A percentile compares a stretch with the other conserved stretches of the same genome.
Conservation (phyloP, 2,113 vertebrate species). For the Microtus richardsoni region DNA sequence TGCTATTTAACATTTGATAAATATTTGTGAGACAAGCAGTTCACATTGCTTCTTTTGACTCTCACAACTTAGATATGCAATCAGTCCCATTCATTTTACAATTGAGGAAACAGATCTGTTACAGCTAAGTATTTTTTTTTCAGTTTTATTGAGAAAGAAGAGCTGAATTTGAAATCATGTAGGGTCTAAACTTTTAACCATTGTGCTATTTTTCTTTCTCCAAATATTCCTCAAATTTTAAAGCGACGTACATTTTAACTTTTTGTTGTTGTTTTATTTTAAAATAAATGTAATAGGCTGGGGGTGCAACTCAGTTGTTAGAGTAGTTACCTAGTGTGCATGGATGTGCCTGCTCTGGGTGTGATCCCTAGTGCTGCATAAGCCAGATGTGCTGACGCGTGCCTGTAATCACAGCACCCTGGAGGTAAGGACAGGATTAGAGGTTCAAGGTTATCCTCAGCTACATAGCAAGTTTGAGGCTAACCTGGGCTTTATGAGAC, state of each 20-base stretch:
- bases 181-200: neutral
- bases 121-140: slow-evolving; percentile 3
- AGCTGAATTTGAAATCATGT: slow-evolving; percentile 22
- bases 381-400: neutral
- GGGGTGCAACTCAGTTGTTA: neutral
- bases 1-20: slow-evolving; percentile 3
- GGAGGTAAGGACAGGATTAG: neutral
- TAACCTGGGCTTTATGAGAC: no score
- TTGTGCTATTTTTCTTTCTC: neutral
- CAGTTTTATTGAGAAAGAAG: neutral
- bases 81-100: slow-evolving; percentile 17
- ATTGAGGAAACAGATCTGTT: neutral
- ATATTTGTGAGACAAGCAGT: neutral
- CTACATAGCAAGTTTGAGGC: no score
- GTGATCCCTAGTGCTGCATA: neutral
- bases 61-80: neutral
- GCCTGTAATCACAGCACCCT: neutral
- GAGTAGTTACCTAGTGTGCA: neutral
- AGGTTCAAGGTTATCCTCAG: neutral
- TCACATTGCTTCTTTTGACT: slow-evolving; percentile 48
- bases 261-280: slow-evolving; percentile 31
- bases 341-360: neutral
- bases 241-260: slow-evolving; percentile 18
- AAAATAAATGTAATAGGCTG: neutral
- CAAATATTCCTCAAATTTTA: neutral